Base-by-base conservation (phyloP, 2,113 vertebrate genomes). In the Psammodynastes pulverulentus region DNA sequence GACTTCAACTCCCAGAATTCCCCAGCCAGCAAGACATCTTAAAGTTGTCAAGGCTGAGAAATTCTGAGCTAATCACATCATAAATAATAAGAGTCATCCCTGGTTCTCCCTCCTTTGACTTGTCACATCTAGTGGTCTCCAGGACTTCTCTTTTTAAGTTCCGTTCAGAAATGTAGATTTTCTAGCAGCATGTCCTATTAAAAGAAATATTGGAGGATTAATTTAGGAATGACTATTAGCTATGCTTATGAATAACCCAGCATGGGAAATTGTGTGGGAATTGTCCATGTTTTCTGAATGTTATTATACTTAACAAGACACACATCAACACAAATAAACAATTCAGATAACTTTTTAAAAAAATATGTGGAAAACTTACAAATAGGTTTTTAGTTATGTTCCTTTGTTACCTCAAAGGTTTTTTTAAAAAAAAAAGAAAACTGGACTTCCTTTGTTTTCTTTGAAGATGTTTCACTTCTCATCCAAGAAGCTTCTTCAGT, bases 41-140 rank as follows among this genome's bases (percentile, higher is more conserved):
- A 13, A 62, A 62, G 10, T 62, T 62, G 10, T 62, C 58, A 62
- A 62, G 26, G 58, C 26, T n/a, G 26, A 62, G 26, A n/a, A n/a
- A 62, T 23, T 62, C 58, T 62, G 58, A 62, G 95, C 93, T 84
- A 93, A 96, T 89, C 89, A 86, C 92, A 94, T 52, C 86, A 93
- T 94, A 91, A 93, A 95, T 91, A 95, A 93, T 94, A 91, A 91
- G 46, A 91, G 84, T 94, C 93, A 96, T 94, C 92, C 94, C 94
- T 93, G 2, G 1, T 48, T 84, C 19, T 39, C 13, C 62, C 6
- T 54, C 34, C 49, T 84, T 84, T 39, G 3, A 34, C 26, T 48
- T 23, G 26, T 62, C 26, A 29, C 26, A n/a, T 86, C 43, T 48
- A 46, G 8, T 6, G 79, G 5, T 45, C 17, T 39, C 67, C 6